Evolutionary conservation across 2,888 invertebrate species (phyloP), one percentile per base, ranked within the genome.

Genomic region (Melanotus villosus): DNA sequence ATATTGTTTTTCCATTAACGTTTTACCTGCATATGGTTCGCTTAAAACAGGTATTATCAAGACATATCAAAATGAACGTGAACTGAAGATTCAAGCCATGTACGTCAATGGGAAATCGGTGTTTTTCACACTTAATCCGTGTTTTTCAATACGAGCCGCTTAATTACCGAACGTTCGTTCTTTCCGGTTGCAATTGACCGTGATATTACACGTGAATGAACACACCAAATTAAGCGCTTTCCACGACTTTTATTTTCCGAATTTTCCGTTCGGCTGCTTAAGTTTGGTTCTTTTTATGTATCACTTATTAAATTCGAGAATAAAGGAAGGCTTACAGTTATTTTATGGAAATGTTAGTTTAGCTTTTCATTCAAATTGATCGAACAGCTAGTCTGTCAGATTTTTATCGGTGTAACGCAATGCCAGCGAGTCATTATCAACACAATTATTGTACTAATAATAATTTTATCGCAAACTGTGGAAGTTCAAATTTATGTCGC

Each of bases 151-250:
- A 58, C 59, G 59, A 57, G 54, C 52, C 50, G 56, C 68, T 72
- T 73, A 72, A 74, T 74, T 71, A 71, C 66, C 66, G 50, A 72
- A 66, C 47, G 45, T 23, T 72, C 62, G 67, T 60, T 70, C 59
- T 62, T 68, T 68, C 67, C 65, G 64, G 59, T 69, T 68, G 65
- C 64, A 73, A 73, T 74, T 74, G 72, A 71, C 71, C 69, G 71
- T 65, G 58, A 69, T 62, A 65, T 57, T 71, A 68, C 71, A 68
- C 68, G 71, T 64, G 73, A 68, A 54, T 63, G 65, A 59, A 16
- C 65, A 36, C 47, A 52, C 32, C 58, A 58, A 59, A 58, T 65
- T 65, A 65, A 57, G 32, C 14, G 57, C 54, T 65, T 63, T 57
- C 30, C 23, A 23, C 47, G 62, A 63, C 63, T 63, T 63, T 54